These are phyloP conservation scores for Colinus virginianus DNA, from an alignment of 2,113 vertebrate species.

Conservation along the genomic window DNA sequence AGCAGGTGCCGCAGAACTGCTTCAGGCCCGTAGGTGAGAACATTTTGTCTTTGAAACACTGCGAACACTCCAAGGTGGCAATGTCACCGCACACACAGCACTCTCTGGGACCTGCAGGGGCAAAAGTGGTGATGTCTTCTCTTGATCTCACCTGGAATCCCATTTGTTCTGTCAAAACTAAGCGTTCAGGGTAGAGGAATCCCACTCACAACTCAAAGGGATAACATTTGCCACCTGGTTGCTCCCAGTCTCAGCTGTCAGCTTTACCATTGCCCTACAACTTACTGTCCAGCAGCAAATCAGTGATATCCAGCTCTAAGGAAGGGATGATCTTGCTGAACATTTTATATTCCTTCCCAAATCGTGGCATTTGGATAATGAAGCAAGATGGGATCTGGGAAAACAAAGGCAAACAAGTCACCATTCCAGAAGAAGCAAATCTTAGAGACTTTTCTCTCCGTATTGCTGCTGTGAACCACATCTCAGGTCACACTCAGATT, in stretches of 20 bases:
- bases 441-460: neutral
- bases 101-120: constrained; percentile 82
- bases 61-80: constrained; percentile 79
- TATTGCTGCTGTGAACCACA: neutral
- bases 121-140: neutral
- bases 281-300: constrained; percentile 87
- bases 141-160: neutral
- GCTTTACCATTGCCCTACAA: neutral
- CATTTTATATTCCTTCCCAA: constrained; percentile 94
- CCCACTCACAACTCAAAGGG: neutral
- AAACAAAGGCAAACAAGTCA: neutral
- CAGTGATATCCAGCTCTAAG: constrained; percentile 88
- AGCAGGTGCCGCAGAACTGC: constrained; percentile 85
- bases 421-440: neutral
- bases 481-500: neutral
- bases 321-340: constrained; percentile 92
- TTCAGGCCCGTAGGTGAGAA: constrained; percentile 84
- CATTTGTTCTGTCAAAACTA: neutral
- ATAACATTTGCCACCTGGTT: neutral
- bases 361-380: constrained; percentile 93
- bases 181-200: neutral
- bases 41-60: constrained; percentile 84
- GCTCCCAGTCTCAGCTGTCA: fast-evolving
- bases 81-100: constrained; percentile 85
- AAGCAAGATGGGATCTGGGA: constrained; percentile 88